Evolutionary conservation across 2,113 vertebrate species (phyloP).

Genomic region (Ptilorrhoa leucosticta): DNA sequence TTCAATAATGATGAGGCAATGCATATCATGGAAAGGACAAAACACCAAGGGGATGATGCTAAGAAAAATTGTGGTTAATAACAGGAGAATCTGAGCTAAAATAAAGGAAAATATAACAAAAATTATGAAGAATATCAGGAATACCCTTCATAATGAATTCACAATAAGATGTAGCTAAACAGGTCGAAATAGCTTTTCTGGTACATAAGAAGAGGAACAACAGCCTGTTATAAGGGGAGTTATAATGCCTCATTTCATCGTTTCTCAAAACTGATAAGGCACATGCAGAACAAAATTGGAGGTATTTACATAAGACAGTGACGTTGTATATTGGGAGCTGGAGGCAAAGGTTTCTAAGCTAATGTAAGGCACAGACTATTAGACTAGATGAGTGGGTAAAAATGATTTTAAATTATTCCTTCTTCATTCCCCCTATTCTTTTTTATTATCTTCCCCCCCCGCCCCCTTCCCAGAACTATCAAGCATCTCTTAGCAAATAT

Average conservation of each 20-base stretch:
- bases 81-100: background rate
- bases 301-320: background rate
- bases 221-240: background rate
- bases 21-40: background rate
- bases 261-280: background rate
- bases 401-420: background rate
- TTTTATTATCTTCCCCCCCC: accelerated
- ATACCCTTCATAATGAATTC: background rate
- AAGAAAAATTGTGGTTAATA: background rate
- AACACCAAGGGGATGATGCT: background rate
- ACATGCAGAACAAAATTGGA: background rate
- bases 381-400: background rate
- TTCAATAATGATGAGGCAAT: background rate
- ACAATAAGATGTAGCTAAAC: background rate
- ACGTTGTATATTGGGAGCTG: background rate
- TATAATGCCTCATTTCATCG: background rate
- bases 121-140: background rate
- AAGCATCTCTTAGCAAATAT: background rate
- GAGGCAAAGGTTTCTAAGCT: background rate
- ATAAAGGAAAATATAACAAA: background rate
- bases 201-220: background rate
- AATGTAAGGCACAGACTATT: background rate
- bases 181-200: background rate
- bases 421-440: background rate
- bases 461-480: background rate